These are phyloP conservation scores for Botrylloides violaceus DNA, from an alignment of 23 tunicate genomes.

Conservation along the genomic window DNA sequence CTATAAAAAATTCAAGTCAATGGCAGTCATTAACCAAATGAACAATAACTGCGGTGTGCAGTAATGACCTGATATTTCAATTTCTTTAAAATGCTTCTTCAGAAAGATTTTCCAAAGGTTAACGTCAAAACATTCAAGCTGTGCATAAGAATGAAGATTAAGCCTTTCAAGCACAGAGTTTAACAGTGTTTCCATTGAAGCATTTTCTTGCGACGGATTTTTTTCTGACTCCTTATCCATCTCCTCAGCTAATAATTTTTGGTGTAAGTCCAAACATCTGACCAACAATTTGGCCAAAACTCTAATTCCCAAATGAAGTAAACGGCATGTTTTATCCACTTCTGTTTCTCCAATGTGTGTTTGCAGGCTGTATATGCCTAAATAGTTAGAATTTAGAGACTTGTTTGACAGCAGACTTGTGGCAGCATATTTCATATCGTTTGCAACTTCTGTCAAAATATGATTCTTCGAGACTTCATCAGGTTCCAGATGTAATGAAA, in stretches of 20 bases:
- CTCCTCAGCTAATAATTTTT: too few species aligned
- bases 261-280: neutral
- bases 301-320: neutral
- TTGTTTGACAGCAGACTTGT: too few species aligned
- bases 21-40: too few species aligned
- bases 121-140: conserved; percentile 2
- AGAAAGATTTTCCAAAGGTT: neutral
- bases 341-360: conserved; percentile 22
- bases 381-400: conserved; percentile 42
- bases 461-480: neutral
- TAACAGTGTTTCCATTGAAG: neutral
- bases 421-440: too few species aligned
- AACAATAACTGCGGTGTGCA: too few species aligned
- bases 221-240: too few species aligned
- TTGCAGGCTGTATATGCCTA: conserved; percentile 44
- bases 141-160: neutral
- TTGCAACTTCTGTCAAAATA: too few species aligned
- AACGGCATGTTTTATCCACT: neutral
- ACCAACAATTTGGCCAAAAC: neutral
- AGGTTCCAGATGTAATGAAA: neutral
- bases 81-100: too few species aligned
- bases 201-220: neutral
- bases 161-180: neutral
- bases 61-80: too few species aligned
- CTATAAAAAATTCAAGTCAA: too few species aligned